phyloP scores from a whole-genome alignment of 2,888 invertebrate species.

The Augochlorella aurata region DNA sequence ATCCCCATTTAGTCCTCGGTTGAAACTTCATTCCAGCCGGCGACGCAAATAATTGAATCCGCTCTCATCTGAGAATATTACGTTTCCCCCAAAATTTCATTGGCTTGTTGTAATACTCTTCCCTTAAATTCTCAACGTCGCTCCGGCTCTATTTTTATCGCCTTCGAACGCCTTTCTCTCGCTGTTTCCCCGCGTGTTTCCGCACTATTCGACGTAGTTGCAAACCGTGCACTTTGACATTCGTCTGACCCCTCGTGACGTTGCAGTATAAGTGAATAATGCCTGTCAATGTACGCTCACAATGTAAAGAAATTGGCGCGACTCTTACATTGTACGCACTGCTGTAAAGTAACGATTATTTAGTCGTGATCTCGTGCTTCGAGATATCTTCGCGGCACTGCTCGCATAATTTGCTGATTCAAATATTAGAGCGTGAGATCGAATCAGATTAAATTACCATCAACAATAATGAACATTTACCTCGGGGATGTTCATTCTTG shows the following conservation, averaged over 20 bases:
- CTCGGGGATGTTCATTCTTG: no score
- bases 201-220: background rate
- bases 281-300: background rate
- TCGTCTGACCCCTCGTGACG: background rate
- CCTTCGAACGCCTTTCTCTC: background rate
- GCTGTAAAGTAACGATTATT: no score
- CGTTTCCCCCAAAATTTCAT: background rate
- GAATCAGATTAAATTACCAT: no score
- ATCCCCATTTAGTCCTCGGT: conserved; percentile 10
- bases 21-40: conserved; percentile 11
- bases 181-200: background rate
- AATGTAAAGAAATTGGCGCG: background rate
- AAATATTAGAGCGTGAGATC: no score
- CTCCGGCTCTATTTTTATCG: background rate
- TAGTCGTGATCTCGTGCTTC: no score
- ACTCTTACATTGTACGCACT: background rate
- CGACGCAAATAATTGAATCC: conserved; percentile 7
- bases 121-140: background rate
- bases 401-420: no score
- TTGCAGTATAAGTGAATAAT: background rate
- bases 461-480: no score
- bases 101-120: conserved; percentile 7
- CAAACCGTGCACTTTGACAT: background rate
- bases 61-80: conserved; percentile 10
- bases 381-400: no score